These are phyloP conservation scores for Drosophila atroscutellata DNA, from an alignment of 2,888 invertebrate genomes.

Conservation along the genomic window DNA sequence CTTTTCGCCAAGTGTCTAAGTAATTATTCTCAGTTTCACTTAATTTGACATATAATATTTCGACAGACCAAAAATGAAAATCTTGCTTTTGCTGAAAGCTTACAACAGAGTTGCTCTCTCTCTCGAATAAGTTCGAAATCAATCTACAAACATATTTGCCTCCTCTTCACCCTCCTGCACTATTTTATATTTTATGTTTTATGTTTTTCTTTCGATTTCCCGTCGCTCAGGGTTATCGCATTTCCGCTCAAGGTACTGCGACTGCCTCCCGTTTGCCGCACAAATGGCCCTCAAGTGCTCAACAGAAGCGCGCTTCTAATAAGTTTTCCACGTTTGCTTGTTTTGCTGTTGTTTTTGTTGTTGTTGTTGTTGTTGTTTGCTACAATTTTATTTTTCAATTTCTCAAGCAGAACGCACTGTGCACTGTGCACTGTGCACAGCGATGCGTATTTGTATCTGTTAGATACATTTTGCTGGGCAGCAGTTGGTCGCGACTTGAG, in stretches of 20 bases:
- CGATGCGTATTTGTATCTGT: slow-evolving; percentile 24
- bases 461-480: slow-evolving; percentile 31
- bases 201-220: slow-evolving; percentile 56
- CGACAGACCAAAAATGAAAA: not conserved
- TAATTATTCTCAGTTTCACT: too few relatives aligned
- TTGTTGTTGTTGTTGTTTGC: not conserved
- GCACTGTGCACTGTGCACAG: not conserved
- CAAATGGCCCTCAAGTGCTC: slow-evolving; percentile 63
- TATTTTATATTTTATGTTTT: slow-evolving; percentile 8
- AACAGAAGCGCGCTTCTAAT: slow-evolving; percentile 16
- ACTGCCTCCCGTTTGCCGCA: slow-evolving; percentile 36
- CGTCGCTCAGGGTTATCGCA: slow-evolving; percentile 77
- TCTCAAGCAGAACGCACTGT: slow-evolving; percentile 40
- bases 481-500: slow-evolving; percentile 21
- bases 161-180: not conserved
- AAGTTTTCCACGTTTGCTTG: slow-evolving; percentile 55
- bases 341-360: not conserved
- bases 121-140: not conserved
- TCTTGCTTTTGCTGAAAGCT: not conserved
- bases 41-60: too few relatives aligned
- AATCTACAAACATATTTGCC: not conserved
- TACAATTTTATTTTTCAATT: slow-evolving; percentile 15
- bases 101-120: not conserved
- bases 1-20: too few relatives aligned
- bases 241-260: slow-evolving; percentile 71